Conservation (phyloP, 1,140 invertebrate genomes). For the Macrostomum lignano region DNA sequence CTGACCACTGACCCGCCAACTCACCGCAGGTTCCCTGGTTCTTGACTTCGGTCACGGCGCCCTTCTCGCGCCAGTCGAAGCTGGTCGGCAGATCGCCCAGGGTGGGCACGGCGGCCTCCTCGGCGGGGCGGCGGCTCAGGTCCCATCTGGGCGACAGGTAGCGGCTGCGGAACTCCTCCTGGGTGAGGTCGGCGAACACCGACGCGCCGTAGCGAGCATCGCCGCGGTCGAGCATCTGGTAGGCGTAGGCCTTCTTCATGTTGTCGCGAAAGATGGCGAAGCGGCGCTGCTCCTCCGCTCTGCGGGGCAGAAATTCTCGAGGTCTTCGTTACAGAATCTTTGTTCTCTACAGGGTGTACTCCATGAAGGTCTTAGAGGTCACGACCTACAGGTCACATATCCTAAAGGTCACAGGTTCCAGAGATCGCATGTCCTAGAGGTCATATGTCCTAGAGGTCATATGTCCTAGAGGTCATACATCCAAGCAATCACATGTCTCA, state of each 20-base stretch:
- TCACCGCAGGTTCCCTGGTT: constrained; percentile 43
- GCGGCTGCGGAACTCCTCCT: constrained; percentile 40
- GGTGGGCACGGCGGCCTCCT: constrained; percentile 36
- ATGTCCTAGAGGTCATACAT: too few relatives aligned
- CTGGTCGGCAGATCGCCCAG: constrained; percentile 28
- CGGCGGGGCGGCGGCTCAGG: constrained; percentile 12
- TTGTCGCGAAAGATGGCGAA: constrained; percentile 53
- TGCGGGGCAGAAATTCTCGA: too few relatives aligned
- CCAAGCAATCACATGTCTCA: too few relatives aligned
- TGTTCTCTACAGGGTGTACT: too few relatives aligned
- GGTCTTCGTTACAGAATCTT: too few relatives aligned
- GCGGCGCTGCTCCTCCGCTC: constrained; percentile 38
- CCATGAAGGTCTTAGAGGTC: too few relatives aligned
- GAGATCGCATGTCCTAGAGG: too few relatives aligned
- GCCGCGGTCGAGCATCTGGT: constrained; percentile 44
- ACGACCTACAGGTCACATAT: too few relatives aligned
- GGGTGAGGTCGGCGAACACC: constrained; percentile 54
- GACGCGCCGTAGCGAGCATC: constrained; percentile 65
- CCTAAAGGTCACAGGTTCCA: too few relatives aligned
- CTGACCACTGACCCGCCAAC: too few relatives aligned
- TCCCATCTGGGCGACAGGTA: constrained; percentile 36
- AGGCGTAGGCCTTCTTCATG: constrained; percentile 41
- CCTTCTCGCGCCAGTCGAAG: constrained; percentile 46
- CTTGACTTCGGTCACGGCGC: constrained; percentile 51
- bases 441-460: too few relatives aligned